Evolutionary conservation across 2,888 invertebrate species (phyloP), one percentile per base, ranked within the genome.

Genomic region (Melanostoma scalare): DNA sequence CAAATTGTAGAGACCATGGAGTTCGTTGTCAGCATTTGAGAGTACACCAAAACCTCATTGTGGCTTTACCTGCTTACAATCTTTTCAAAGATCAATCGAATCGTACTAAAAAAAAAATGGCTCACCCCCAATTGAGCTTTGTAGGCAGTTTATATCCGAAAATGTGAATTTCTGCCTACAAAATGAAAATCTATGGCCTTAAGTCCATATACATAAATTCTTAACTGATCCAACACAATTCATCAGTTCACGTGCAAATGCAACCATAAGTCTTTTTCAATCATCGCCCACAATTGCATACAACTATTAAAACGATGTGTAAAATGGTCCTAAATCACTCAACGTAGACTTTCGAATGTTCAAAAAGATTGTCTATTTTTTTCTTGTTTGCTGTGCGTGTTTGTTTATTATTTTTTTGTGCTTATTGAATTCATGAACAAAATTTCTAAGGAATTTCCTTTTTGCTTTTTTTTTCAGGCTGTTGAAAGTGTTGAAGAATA

Each of bases 401-500:
- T 8, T 4, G 55, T 6, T 33, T 8, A 31, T 8, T 31, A 44
- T 9, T 30, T 6, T 36, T 40, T 8, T 40, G 10, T 6, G 2
- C 31, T 42, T 46, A 46, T 46, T 10, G 10, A 61, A 46, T 72
- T 53, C 67, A 53, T 10, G 6, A 58, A 30, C 4, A 50, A 30
- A 40, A 33, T 20, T 20, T 42, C 9, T 3, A 6, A 55, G 52
- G 33, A 8, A 48, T 33, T 4, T 6, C 33, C 35, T 35, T 53
- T 72, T 8, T 6, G 9, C 10, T n/a, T 48, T 88, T 88, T 86
- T 87, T 86, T 89, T 85, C 88, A 91, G 91, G 91, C 91, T 88
- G 91, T 91, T 88, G 91, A 91, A 88, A 90, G 89, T 86, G 88
- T 90, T 87, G 91, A 90, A 86, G 89, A 91, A 88, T 89, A 88